These are phyloP conservation scores for Lamellibrachia luymesi DNA, from an alignment of 1,140 invertebrate genomes.

Conservation along the genomic window DNA sequence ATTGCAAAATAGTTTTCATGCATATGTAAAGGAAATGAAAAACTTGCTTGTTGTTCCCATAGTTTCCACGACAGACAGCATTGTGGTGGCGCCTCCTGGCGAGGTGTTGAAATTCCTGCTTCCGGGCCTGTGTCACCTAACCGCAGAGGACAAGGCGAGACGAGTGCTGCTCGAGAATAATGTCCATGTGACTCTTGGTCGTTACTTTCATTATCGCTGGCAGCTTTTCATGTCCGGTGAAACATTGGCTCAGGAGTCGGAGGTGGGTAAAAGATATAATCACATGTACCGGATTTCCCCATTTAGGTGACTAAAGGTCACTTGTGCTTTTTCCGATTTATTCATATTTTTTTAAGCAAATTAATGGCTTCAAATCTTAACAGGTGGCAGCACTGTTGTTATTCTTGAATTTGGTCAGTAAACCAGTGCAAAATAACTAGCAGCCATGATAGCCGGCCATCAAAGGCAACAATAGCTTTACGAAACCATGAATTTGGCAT, in stretches of 20 bases:
- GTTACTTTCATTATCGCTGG: neutral
- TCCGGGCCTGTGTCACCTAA: constrained; percentile 84
- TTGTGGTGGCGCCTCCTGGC: constrained; percentile 54
- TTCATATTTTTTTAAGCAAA: no score
- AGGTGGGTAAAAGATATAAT: neutral
- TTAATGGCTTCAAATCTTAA: no score
- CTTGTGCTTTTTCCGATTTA: no score
- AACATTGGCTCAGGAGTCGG: neutral
- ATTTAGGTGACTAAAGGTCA: no score
- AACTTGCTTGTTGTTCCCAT: neutral
- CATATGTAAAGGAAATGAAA: neutral
- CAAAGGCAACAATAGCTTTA: no score
- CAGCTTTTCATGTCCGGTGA: neutral
- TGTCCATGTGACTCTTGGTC: neutral
- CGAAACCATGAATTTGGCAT: no score
- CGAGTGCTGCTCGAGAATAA: constrained; percentile 68
- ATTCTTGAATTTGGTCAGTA: no score
- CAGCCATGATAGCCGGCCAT: no score
- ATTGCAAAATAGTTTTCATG: neutral
- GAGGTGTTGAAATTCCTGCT: constrained; percentile 79
- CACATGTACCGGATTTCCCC: no score
- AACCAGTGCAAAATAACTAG: no score
- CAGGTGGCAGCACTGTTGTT: no score
- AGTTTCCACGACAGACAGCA: neutral
- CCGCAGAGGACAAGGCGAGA: constrained; percentile 82